phyloP scores from a whole-genome alignment of 2,797 vertebrate species.

The Threskiornis aethiopicus region DNA sequence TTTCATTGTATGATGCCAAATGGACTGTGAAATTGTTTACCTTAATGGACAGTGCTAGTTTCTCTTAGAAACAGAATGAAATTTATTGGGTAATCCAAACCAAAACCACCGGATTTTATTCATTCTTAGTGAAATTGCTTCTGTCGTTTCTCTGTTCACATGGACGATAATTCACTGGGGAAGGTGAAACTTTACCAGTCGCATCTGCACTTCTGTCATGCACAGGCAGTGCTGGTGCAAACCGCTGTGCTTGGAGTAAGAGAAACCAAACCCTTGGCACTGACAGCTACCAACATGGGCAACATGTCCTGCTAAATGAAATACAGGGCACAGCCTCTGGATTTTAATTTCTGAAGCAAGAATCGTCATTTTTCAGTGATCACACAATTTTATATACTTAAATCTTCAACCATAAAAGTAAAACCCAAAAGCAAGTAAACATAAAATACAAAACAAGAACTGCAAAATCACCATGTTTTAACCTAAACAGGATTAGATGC shows the following conservation, averaged over 20 bases:
- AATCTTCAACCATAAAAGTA: neutral
- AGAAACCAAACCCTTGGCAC: neutral
- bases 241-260: neutral
- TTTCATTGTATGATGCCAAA: conserved; percentile 1
- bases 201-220: fast-evolving
- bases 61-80: conserved; percentile 6
- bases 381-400: neutral
- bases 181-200: neutral
- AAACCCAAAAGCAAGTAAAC: neutral
- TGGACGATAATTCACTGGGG: neutral
- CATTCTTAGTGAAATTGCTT: neutral
- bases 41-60: conserved; percentile 6
- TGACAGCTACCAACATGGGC: fast-evolving
- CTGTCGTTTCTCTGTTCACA: neutral
- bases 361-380: neutral
- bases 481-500: neutral
- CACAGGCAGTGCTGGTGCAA: fast-evolving
- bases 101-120: neutral
- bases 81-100: conserved; percentile 20
- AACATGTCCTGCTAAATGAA: neutral
- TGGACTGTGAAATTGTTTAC: conserved; percentile 60
- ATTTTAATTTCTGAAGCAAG: neutral
- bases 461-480: neutral
- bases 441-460: neutral
- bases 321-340: neutral